phyloP scores from a whole-genome alignment of 2,113 vertebrate species.

The Oreocharis arfaki region DNA sequence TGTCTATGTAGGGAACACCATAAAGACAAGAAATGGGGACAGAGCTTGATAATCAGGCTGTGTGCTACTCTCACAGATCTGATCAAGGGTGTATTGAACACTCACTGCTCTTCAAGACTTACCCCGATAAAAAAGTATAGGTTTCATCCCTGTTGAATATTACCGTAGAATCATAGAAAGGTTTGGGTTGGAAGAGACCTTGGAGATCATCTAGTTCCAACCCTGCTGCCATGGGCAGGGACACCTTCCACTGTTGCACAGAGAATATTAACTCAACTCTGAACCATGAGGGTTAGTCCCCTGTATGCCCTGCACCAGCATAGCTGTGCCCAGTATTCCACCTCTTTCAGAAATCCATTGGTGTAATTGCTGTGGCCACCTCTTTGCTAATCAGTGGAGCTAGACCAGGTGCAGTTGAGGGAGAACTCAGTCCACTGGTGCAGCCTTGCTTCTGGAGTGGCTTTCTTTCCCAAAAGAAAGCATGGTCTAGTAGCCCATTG shows the following conservation, averaged over 20 bases:
- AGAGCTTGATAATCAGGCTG: background rate
- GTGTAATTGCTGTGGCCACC: background rate
- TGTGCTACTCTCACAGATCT: background rate
- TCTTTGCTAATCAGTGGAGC: background rate
- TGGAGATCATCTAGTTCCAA: background rate
- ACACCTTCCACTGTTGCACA: background rate
- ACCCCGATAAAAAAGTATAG: background rate
- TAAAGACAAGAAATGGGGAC: background rate
- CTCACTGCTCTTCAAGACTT: background rate
- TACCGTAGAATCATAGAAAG: background rate
- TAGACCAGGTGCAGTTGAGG: background rate
- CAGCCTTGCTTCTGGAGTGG: background rate
- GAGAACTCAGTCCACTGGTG: background rate
- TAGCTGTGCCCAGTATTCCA: background rate
- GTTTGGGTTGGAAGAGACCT: background rate
- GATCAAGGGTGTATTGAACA: accelerated
- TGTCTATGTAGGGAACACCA: background rate
- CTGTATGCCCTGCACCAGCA: too few species aligned
- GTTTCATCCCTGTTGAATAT: background rate
- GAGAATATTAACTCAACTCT: background rate
- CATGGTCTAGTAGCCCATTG: background rate
- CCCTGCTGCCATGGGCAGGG: background rate
- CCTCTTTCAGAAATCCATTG: background rate
- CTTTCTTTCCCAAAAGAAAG: background rate
- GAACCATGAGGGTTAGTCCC: background rate